phyloP scores from a whole-genome alignment of 2,888 invertebrate species.

The Drosophila melanosoma region DNA sequence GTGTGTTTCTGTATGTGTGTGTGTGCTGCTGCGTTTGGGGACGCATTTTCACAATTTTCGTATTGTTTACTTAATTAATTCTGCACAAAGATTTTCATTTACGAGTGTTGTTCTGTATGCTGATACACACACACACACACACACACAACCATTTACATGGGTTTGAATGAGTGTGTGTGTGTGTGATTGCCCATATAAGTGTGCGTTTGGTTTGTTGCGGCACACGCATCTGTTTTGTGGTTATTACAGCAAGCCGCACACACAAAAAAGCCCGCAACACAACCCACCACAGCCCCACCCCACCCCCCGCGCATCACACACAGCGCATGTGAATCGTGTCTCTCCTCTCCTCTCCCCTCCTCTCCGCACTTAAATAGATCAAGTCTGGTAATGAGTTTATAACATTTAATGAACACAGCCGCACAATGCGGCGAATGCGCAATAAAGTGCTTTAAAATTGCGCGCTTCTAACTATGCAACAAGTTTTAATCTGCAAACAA shows the following conservation, averaged over 20 bases:
- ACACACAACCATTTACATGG: background rate
- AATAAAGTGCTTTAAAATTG: slow-evolving; percentile 40
- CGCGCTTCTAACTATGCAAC: slow-evolving; percentile 50
- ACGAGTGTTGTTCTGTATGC: slow-evolving; percentile 34
- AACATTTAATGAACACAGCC: slow-evolving; percentile 68
- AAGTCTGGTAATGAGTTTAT: slow-evolving; percentile 71
- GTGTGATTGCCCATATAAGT: slow-evolving; percentile 19
- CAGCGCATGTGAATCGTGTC: background rate
- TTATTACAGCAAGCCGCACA: slow-evolving; percentile 62
- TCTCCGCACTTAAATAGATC: slow-evolving; percentile 24
- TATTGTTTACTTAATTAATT: slow-evolving; percentile 79
- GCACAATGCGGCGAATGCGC: slow-evolving; percentile 48
- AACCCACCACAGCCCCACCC: background rate
- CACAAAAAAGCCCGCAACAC: slow-evolving; percentile 11
- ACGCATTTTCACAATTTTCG: slow-evolving; percentile 79
- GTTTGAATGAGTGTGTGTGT: slow-evolving; percentile 6
- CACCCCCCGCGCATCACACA: background rate
- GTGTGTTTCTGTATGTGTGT: background rate
- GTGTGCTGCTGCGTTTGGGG: slow-evolving; percentile 57
- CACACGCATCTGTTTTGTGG: slow-evolving; percentile 68
- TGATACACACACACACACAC: background rate
- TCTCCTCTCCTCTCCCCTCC: no score
- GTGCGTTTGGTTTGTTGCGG: slow-evolving; percentile 43
- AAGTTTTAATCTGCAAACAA: slow-evolving; percentile 25
- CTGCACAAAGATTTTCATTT: slow-evolving; percentile 77